phyloP scores from a whole-genome alignment of 2,888 invertebrate genomes.

The Muscina levida region DNA sequence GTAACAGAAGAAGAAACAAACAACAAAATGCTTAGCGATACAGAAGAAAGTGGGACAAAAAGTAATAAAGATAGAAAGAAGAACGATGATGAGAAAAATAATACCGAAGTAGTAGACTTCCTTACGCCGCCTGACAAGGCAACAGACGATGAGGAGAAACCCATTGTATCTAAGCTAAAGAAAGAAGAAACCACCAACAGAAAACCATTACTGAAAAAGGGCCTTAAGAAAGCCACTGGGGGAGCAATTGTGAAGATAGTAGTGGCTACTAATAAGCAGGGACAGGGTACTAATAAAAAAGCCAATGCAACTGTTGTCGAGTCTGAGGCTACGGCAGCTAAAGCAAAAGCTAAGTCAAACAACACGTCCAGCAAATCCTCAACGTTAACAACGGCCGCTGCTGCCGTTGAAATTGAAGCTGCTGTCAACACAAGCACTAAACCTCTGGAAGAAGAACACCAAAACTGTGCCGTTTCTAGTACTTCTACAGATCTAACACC shows the following conservation, averaged over 20 bases:
- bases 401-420: not conserved
- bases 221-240: not conserved
- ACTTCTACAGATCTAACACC: slow-evolving; percentile 65
- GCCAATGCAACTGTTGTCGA: not conserved
- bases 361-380: not conserved
- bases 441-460: slow-evolving; percentile 60
- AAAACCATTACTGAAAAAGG: slow-evolving; percentile 13
- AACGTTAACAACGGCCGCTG: not conserved
- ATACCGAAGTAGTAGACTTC: not conserved
- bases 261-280: not conserved
- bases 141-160: not conserved
- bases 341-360: slow-evolving; percentile 34
- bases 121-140: not conserved
- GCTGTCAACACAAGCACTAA: not conserved
- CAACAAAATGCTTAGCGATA: not conserved
- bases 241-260: not conserved
- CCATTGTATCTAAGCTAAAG: not conserved
- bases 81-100: too few species aligned
- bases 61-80: too few species aligned
- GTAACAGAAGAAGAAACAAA: slow-evolving; percentile 10
- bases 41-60: too few species aligned
- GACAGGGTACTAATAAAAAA: not conserved
- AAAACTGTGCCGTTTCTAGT: slow-evolving; percentile 70
- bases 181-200: not conserved
- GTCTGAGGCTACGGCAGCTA: too few species aligned